Evolutionary conservation across 2,888 invertebrate genomes (phyloP).

Genomic region (Dasypolia templi): DNA sequence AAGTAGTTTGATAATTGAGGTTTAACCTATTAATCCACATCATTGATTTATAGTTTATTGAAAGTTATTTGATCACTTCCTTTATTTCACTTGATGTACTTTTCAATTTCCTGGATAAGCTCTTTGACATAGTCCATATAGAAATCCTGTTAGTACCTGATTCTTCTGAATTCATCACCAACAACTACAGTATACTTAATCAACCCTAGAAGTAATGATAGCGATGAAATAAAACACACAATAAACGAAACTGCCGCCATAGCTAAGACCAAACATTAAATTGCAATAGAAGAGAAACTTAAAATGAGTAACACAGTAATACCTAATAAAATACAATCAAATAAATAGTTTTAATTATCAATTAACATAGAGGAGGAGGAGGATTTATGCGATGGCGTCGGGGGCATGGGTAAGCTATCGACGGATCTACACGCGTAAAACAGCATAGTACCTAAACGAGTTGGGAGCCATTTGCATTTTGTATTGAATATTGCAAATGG

Average conservation of each 20-base stretch:
- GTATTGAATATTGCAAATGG: slow-evolving; percentile 68
- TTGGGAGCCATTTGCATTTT: slow-evolving; percentile 65
- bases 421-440: slow-evolving; percentile 73
- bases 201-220: slow-evolving; percentile 7
- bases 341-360: slow-evolving; percentile 68
- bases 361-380: slow-evolving; percentile 58
- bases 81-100: background rate
- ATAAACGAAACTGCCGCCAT: slow-evolving; percentile 9
- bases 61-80: background rate
- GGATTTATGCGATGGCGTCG: slow-evolving; percentile 48
- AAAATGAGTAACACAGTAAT: slow-evolving; percentile 48
- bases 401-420: slow-evolving; percentile 62
- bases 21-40: slow-evolving; percentile 5
- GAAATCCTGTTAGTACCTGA: background rate
- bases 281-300: slow-evolving; percentile 15
- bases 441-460: slow-evolving; percentile 66
- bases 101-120: background rate
- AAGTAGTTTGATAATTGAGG: background rate
- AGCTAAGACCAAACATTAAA: slow-evolving; percentile 25
- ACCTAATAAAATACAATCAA: slow-evolving; percentile 53
- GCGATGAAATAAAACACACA: slow-evolving; percentile 14
- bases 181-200: background rate
- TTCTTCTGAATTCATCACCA: background rate
- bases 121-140: slow-evolving; percentile 1
- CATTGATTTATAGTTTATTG: slow-evolving; percentile 1